Evolutionary conservation across 1,140 invertebrate genomes (phyloP).

Genomic region (Eumeta japonica): DNA sequence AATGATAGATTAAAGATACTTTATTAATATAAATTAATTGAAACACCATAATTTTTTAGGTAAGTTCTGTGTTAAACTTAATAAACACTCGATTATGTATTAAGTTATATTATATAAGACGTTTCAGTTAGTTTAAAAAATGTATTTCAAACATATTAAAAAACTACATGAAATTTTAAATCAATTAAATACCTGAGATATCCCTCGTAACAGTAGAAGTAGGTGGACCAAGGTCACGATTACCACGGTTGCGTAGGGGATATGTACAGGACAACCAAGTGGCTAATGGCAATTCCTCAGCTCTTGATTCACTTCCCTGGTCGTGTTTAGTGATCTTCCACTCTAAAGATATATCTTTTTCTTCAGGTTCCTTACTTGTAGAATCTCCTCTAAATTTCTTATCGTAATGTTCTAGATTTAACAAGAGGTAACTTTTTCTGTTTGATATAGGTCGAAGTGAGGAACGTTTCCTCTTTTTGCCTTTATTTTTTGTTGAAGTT

Average conservation of each 20-base stretch:
- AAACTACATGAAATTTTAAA: no score
- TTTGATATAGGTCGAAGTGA: constrained; percentile 40
- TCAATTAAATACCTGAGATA: constrained; percentile 43
- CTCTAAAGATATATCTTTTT: no score
- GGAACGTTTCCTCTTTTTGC: constrained; percentile 48
- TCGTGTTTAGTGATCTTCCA: no score
- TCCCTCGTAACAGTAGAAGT: constrained; percentile 41
- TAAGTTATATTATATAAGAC: no score
- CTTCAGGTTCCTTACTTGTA: no score
- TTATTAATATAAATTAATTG: no score
- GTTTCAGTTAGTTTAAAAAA: no score
- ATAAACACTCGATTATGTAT: no score
- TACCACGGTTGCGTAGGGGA: constrained; percentile 34
- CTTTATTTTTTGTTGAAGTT: constrained; percentile 37
- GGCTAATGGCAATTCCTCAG: constrained; percentile 4
- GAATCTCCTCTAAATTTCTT: constrained; percentile 47
- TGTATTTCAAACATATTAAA: no score
- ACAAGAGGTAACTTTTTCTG: constrained; percentile 34
- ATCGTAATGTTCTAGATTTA: constrained; percentile 35
- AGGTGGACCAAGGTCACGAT: constrained; percentile 34
- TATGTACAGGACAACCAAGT: constrained; percentile 31
- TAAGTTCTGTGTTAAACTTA: constrained; percentile 6
- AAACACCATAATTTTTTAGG: no score
- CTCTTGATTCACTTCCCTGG: not conserved
- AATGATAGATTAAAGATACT: no score